phyloP scores from a whole-genome alignment of 2,888 invertebrate species.

The Andrena haemorrhoa region DNA sequence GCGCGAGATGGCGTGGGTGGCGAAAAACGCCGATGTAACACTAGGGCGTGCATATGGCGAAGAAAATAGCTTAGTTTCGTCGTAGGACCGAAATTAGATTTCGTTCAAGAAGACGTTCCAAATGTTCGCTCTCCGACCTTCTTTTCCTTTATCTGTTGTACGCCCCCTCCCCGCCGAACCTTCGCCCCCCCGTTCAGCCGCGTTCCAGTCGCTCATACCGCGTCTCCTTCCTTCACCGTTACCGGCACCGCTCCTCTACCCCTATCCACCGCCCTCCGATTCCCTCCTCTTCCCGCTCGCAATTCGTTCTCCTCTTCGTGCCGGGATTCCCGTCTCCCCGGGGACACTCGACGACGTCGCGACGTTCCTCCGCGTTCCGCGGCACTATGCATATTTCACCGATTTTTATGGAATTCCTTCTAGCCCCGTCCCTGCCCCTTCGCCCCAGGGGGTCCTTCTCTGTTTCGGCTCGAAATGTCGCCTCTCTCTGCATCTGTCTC shows the following conservation, averaged over 20 bases:
- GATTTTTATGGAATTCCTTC: constrained; percentile 81
- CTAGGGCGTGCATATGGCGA: constrained; percentile 72
- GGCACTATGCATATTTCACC: constrained; percentile 81
- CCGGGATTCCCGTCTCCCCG: constrained; percentile 76
- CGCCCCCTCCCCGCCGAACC: constrained; percentile 34
- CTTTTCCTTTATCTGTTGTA: constrained; percentile 65
- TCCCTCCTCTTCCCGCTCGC: constrained; percentile 26
- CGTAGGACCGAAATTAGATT: constrained; percentile 79
- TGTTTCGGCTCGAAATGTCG: constrained; percentile 19
- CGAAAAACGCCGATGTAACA: constrained; percentile 57
- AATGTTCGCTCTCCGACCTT: constrained; percentile 75
- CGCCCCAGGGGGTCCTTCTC: constrained; percentile 27
- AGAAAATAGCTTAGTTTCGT: constrained; percentile 79
- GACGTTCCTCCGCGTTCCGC: constrained; percentile 73
- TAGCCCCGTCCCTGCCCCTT: constrained; percentile 61
- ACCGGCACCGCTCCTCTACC: constrained; percentile 44
- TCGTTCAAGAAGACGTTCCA: constrained; percentile 78
- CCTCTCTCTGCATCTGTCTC: neutral
- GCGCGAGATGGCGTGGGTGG: neutral
- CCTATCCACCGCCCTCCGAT: constrained; percentile 10
- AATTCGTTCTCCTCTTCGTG: constrained; percentile 60
- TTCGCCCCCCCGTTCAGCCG: constrained; percentile 19
- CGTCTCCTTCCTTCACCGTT: constrained; percentile 45
- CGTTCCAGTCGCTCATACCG: constrained; percentile 33
- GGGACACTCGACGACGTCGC: constrained; percentile 75